Conservation (phyloP, 1,140 invertebrate genomes). For the Eriosoma lanigerum region DNA sequence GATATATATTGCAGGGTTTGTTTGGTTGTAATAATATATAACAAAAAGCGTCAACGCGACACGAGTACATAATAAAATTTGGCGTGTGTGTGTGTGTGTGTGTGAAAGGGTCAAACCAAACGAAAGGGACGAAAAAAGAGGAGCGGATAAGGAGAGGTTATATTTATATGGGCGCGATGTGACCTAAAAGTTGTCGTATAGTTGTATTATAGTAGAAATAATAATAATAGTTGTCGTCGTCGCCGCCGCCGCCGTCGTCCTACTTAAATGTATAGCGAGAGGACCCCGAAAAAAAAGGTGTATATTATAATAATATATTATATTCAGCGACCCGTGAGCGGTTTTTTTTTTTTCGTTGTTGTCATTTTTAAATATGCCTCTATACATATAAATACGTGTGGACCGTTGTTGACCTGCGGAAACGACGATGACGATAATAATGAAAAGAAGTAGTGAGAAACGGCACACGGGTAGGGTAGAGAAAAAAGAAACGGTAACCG, state of each 20-base stretch:
- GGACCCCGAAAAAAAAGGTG: neutral
- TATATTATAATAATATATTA: too few relatives aligned
- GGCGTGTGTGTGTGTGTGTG: too few relatives aligned
- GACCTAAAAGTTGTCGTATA: neutral
- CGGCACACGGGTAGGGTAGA: too few relatives aligned
- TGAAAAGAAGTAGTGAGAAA: neutral
- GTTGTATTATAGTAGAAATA: too few relatives aligned
- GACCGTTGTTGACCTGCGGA: slow-evolving; percentile 1
- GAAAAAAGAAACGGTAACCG: neutral
- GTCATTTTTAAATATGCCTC: too few relatives aligned
- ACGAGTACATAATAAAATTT: too few relatives aligned
- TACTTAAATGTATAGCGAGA: neutral
- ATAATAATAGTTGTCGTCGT: neutral
- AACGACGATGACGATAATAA: slow-evolving; percentile 26
- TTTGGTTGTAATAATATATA: neutral
- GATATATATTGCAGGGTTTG: too few relatives aligned
- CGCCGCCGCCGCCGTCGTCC: neutral
- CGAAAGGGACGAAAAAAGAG: too few relatives aligned
- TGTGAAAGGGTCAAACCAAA: too few relatives aligned
- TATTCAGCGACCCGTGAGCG: neutral
- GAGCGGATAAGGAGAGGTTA: neutral
- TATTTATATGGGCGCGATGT: too few relatives aligned
- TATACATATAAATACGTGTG: neutral
- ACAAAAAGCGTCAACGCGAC: neutral
- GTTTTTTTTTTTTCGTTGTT: neutral